A percentile compares a stretch with the other conserved stretches of the same genome.
These are phyloP conservation scores for Acanthopleura granulata DNA, from an alignment of 2,888 invertebrate genomes.

Conservation along the genomic window DNA sequence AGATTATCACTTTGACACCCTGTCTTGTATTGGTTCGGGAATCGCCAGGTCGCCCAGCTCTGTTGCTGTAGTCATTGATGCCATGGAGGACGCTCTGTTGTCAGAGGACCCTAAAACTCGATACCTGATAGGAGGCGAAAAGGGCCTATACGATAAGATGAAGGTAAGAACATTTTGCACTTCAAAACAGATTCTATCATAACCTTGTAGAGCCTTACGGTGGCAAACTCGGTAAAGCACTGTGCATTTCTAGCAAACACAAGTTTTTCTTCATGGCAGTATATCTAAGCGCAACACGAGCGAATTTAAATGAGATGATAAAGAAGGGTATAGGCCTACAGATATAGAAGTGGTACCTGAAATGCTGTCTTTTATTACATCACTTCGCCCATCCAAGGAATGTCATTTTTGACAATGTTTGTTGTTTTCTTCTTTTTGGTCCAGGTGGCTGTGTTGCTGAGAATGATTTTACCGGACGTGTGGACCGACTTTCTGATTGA, in stretches of 20 bases:
- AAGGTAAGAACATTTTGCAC: constrained; percentile 38
- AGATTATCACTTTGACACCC: constrained; percentile 36
- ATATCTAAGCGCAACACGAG: no score
- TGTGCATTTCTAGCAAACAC: no score
- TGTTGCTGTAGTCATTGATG: constrained; percentile 46
- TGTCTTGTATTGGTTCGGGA: constrained; percentile 23
- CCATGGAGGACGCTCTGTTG: constrained; percentile 46
- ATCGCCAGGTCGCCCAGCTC: constrained; percentile 28
- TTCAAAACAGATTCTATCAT: no score
- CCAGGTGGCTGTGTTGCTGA: neutral
- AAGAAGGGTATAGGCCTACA: no score
- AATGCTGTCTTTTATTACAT: no score
- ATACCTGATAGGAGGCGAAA: constrained; percentile 51
- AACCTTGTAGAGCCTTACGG: no score
- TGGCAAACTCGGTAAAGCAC: no score
- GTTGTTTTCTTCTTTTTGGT: neutral
- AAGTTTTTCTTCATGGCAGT: no score
- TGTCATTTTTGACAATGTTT: no score
- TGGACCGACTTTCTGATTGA: neutral
- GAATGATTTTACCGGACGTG: neutral
- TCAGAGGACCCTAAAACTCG: constrained; percentile 37
- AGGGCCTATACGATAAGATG: constrained; percentile 39
- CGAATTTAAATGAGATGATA: no score
- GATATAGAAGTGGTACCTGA: no score
- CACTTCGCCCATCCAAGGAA: no score